phyloP scores from a whole-genome alignment of 1,140 invertebrate genomes.

The Eueides isabella region DNA sequence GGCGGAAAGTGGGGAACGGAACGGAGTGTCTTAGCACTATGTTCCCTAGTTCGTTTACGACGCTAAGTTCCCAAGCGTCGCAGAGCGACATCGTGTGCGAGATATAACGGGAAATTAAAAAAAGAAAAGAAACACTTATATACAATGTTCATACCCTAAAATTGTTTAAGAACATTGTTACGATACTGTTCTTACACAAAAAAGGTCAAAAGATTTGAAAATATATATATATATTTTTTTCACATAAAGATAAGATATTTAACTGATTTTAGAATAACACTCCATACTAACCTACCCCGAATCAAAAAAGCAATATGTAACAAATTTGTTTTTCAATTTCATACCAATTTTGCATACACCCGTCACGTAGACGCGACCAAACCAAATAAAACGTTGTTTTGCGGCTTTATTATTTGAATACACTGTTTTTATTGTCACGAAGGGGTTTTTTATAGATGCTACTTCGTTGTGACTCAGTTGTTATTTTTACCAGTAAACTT shows the following conservation, averaged over 20 bases:
- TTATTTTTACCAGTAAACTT: background rate
- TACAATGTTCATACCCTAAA: too few relatives aligned
- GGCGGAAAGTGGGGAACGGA: background rate
- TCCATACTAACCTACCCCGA: slow-evolving; percentile 48
- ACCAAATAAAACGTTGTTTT: slow-evolving; percentile 52
- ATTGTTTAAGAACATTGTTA: too few relatives aligned
- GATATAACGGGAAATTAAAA: background rate
- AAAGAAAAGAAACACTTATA: too few relatives aligned
- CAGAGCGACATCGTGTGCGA: too few relatives aligned
- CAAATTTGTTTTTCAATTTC: slow-evolving; percentile 82
- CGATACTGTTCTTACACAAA: too few relatives aligned
- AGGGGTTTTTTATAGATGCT: background rate
- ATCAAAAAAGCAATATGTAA: slow-evolving; percentile 81
- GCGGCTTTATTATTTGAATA: slow-evolving; percentile 75
- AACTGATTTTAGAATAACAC: background rate
- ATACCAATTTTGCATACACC: slow-evolving; percentile 79
- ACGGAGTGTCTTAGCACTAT: background rate
- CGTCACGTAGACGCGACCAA: slow-evolving; percentile 14
- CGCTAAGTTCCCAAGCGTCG: too few relatives aligned
- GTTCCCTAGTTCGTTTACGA: background rate
- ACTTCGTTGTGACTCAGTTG: background rate
- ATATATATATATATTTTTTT: too few relatives aligned
- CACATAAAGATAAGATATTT: too few relatives aligned
- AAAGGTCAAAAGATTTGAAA: too few relatives aligned
- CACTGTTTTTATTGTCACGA: slow-evolving; percentile 46